These are phyloP conservation scores for Apus apus DNA, from an alignment of 2,113 vertebrate genomes.

Conservation along the genomic window DNA sequence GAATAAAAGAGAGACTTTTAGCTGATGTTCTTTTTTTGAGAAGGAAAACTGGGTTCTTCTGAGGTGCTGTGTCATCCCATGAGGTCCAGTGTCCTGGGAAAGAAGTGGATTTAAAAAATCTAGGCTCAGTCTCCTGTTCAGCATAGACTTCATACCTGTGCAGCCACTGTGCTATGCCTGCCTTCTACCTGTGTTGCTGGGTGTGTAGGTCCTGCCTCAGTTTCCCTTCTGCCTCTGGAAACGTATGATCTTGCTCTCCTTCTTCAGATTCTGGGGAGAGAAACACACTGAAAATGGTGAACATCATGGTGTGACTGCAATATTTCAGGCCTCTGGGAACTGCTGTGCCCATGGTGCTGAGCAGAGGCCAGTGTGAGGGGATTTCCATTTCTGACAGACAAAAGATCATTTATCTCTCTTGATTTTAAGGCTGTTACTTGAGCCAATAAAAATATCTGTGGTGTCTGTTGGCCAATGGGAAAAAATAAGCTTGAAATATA, in stretches of 20 bases:
- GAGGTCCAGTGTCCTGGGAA: background rate
- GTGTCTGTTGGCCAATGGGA: background rate
- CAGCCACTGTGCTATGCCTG: background rate
- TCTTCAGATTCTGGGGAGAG: background rate
- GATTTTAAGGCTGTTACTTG: background rate
- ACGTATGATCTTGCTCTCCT: background rate
- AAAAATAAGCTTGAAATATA: background rate
- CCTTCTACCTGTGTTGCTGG: background rate
- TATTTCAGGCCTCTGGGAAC: background rate
- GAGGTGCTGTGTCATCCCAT: background rate
- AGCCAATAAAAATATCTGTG: background rate
- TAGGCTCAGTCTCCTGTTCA: background rate
- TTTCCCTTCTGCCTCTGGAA: background rate
- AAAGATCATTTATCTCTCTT: background rate
- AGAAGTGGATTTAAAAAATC: background rate
- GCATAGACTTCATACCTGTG: background rate
- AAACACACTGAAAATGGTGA: background rate
- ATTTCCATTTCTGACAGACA: constrained; percentile 46
- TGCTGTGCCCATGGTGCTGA: background rate
- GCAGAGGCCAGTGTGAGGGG: background rate
- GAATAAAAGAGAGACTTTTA: background rate
- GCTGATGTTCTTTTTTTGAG: background rate
- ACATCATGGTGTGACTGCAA: background rate
- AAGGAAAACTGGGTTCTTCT: background rate
- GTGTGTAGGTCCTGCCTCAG: background rate